Evolutionary conservation across 2,797 vertebrate species (phyloP).

Genomic region (Cossypha dichroa): DNA sequence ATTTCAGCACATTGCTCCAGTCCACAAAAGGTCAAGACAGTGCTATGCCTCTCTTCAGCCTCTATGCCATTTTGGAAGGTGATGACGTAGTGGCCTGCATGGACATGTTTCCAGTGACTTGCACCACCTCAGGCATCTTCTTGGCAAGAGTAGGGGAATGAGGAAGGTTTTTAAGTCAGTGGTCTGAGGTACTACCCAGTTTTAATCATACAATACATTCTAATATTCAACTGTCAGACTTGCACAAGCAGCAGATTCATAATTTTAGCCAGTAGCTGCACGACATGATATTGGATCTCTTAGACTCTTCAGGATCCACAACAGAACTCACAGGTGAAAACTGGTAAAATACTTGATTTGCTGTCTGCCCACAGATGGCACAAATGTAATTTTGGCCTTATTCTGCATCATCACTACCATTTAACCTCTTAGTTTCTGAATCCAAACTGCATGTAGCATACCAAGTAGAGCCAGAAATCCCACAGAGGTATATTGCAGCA

Average conservation of each 20-base stretch:
- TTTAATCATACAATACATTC: rapidly evolving
- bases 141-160: not conserved
- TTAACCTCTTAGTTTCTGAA: not conserved
- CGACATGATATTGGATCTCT: not conserved
- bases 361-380: not conserved
- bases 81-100: rapidly evolving
- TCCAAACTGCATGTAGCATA: conserved; percentile 29
- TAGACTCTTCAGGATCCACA: not conserved
- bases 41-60: not conserved
- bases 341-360: not conserved
- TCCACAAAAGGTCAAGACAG: not conserved
- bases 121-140: not conserved
- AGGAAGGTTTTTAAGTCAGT: not conserved
- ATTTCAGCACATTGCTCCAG: not conserved
- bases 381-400: not conserved
- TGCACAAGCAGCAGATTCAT: not conserved
- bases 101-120: not conserved
- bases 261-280: not conserved
- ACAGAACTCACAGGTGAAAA: not conserved
- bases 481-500: conserved; percentile 77
- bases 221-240: not conserved
- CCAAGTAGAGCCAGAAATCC: conserved; percentile 89
- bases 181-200: not conserved
- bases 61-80: not conserved
- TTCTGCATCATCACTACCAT: not conserved